Evolutionary conservation across 2,113 vertebrate genomes (phyloP).

Genomic region (Typhlomys cinereus): DNA sequence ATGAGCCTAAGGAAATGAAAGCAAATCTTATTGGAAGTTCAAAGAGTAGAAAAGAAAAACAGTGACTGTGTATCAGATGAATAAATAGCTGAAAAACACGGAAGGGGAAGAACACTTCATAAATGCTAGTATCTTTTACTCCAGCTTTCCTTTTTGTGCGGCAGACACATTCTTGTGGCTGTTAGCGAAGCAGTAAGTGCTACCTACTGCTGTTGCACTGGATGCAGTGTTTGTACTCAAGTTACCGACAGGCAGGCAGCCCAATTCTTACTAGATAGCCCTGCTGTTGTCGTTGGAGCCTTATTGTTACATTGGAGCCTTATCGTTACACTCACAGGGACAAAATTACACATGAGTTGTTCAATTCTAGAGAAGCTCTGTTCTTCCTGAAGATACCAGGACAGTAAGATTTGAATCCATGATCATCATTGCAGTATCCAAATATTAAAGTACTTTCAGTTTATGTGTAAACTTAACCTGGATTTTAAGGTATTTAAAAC

Average conservation of each 20-base stretch:
- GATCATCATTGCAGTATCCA: neutral
- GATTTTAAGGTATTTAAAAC: neutral
- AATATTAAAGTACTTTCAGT: slow-evolving; percentile 1
- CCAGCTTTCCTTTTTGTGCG: slow-evolving; percentile 39
- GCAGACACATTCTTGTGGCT: neutral
- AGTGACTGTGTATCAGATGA: neutral
- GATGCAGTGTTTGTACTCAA: neutral
- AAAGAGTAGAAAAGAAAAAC: slow-evolving; percentile 31
- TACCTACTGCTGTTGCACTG: neutral
- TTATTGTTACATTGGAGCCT: too few relatives aligned
- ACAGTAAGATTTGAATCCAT: neutral
- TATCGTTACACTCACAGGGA: neutral
- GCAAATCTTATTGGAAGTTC: neutral
- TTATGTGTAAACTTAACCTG: neutral
- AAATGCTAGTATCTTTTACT: neutral
- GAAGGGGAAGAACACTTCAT: neutral
- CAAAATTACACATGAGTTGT: slow-evolving; percentile 1
- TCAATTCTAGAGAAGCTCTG: neutral
- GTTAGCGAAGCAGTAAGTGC: slow-evolving; percentile 32
- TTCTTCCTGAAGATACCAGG: neutral
- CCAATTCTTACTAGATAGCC: neutral
- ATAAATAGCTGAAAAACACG: slow-evolving; percentile 35
- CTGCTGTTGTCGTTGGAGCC: slow-evolving; percentile 23
- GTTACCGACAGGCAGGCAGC: neutral
- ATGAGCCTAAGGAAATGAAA: slow-evolving; percentile 1